Percentiles rank a stretch among this genome's conserved stretches.
phyloP scores from a whole-genome alignment of 2,113 vertebrate genomes.

The Cygnus buccinator region DNA sequence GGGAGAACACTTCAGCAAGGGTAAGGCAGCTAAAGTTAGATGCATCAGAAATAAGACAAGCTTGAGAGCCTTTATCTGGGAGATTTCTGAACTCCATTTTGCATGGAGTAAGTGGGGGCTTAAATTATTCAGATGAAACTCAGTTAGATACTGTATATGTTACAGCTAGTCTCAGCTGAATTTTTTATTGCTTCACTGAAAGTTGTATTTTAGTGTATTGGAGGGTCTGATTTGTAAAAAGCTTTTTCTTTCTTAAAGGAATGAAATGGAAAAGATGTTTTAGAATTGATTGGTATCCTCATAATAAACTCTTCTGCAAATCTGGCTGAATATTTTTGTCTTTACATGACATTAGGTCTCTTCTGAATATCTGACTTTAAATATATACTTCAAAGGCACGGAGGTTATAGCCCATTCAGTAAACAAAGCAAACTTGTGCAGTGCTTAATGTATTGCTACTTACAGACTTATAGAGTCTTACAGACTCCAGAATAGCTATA shows the following conservation, averaged over 20 bases:
- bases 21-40: not conserved
- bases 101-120: not conserved
- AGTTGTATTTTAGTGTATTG: not conserved
- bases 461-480: not conserved
- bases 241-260: not conserved
- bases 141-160: not conserved
- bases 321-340: not conserved
- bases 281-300: not conserved
- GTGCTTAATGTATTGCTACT: not conserved
- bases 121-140: not conserved
- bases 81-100: not conserved
- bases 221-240: not conserved
- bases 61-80: not conserved
- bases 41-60: not conserved
- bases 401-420: not conserved
- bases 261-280: not conserved
- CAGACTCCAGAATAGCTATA: not conserved
- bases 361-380: not conserved
- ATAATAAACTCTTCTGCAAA: not conserved
- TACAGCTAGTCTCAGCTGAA: not conserved
- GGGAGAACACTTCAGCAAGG: not conserved
- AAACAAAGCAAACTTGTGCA: not conserved
- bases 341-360: not conserved
- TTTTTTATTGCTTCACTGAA: not conserved
- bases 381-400: not conserved